Conservation (phyloP, 2,888 invertebrate genomes). For the Pegoplata infirma region DNA sequence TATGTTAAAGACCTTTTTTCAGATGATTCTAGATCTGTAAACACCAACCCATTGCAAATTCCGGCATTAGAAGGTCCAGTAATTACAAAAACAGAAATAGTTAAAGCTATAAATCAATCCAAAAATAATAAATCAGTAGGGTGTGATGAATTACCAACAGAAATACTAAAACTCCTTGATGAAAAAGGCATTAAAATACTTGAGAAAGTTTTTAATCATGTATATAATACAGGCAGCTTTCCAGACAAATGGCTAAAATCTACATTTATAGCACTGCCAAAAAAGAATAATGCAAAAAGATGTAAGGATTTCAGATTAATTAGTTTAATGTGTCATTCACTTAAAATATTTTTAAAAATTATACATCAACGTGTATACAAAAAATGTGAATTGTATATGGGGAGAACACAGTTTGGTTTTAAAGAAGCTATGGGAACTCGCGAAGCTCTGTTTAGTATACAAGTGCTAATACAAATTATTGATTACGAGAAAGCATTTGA, state of each 20-base stretch:
- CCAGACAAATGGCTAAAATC: constrained; percentile 2
- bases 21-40: background rate
- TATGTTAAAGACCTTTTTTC: background rate
- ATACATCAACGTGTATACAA: background rate
- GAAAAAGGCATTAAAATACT: background rate
- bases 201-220: background rate
- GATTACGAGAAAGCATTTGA: background rate
- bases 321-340: constrained; percentile 13
- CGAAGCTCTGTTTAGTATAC: constrained; percentile 5
- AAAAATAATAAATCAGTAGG: background rate
- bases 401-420: constrained; percentile 30
- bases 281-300: background rate
- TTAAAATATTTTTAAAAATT: constrained; percentile 19
- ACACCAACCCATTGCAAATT: no score
- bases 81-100: background rate
- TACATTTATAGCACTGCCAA: constrained; percentile 3
- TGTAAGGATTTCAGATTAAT: constrained; percentile 3
- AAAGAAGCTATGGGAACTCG: constrained; percentile 25
- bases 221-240: background rate
- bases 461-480: background rate
- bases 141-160: background rate
- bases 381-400: constrained; percentile 22
- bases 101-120: background rate
- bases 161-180: background rate
- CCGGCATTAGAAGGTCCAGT: background rate